These are phyloP conservation scores for Lithodes maja DNA, from an alignment of 2,888 invertebrate genomes.

Conservation along the genomic window DNA sequence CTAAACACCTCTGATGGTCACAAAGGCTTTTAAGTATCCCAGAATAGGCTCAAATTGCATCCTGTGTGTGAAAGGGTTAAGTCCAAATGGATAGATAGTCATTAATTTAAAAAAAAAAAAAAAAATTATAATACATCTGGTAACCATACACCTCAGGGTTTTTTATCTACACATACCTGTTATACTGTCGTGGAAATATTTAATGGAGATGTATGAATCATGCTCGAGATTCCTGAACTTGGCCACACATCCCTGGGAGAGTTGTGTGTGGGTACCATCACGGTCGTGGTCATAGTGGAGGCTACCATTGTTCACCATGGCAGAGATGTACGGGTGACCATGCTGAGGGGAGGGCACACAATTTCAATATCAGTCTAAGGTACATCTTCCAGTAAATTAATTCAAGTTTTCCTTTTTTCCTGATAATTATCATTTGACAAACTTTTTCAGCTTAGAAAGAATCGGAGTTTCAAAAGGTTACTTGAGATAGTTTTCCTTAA, in stretches of 20 bases:
- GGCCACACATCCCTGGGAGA: slow-evolving; percentile 90
- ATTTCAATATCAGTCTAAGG: no score
- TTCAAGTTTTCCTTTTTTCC: no score
- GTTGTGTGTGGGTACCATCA: slow-evolving; percentile 97
- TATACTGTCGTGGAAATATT: slow-evolving; percentile 92
- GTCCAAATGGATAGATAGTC: no score
- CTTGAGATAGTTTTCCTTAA: no score
- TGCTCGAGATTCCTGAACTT: slow-evolving; percentile 93
- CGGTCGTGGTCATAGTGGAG: slow-evolving; percentile 97
- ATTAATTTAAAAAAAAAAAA: neutral
- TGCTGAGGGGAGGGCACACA: slow-evolving; percentile 80
- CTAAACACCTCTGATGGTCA: neutral
- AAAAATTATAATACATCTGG: neutral
- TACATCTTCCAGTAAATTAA: no score
- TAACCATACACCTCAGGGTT: neutral
- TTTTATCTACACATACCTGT: slow-evolving; percentile 79
- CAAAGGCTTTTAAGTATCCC: no score
- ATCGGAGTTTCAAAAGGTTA: no score
- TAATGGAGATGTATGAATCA: slow-evolving; percentile 92
- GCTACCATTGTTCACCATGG: slow-evolving; percentile 98
- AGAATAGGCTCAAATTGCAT: no score
- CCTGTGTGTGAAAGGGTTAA: no score
- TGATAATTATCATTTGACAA: no score
- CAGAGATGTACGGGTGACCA: slow-evolving; percentile 98
- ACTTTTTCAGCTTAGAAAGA: no score